Evolutionary conservation across 2,113 vertebrate genomes (phyloP).

Genomic region (Sylvilagus bachmani): DNA sequence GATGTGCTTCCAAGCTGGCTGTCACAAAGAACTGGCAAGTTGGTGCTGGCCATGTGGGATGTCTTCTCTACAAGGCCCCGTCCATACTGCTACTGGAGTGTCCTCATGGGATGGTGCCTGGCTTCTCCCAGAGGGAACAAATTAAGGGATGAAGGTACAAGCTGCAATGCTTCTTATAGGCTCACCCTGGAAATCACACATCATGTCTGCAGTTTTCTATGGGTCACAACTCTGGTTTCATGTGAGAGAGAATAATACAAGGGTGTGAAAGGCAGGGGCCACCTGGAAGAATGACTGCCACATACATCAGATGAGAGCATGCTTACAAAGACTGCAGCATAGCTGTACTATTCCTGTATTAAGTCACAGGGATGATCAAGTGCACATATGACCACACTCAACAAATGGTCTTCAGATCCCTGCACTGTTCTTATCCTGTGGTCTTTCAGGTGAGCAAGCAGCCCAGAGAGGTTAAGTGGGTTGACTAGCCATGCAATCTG

Average conservation of each 20-base stretch:
- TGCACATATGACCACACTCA: background rate
- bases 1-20: background rate
- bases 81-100: background rate
- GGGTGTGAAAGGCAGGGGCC: background rate
- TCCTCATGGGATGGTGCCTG: background rate
- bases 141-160: background rate
- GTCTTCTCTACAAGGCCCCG: background rate
- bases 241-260: background rate
- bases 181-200: background rate
- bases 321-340: too few species aligned
- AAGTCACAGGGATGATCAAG: fast-evolving
- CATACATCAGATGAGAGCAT: background rate
- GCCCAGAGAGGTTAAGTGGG: background rate
- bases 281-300: background rate
- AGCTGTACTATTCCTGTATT: background rate
- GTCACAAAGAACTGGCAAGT: background rate
- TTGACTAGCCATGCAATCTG: background rate
- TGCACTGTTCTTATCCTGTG: background rate
- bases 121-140: background rate
- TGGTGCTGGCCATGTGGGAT: too few species aligned
- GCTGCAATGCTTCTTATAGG: background rate
- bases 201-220: background rate
- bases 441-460: background rate
- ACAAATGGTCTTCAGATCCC: background rate
- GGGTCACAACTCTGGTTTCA: too few species aligned